Conservation (phyloP, 2,113 vertebrate species). For the Junco hyemalis region DNA sequence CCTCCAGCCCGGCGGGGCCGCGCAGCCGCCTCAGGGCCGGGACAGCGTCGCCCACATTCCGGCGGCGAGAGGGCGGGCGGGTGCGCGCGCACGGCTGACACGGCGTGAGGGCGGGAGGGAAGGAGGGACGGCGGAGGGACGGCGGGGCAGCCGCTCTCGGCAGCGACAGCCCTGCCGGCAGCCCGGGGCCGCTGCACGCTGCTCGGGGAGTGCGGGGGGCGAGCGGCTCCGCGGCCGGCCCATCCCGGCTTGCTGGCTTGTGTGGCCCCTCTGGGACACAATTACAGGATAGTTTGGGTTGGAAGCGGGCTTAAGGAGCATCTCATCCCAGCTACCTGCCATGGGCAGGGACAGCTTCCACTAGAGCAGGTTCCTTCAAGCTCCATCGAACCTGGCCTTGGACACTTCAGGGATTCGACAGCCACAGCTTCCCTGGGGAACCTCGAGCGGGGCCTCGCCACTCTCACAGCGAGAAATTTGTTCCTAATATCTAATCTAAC, state of each 20-base stretch:
- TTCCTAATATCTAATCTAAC: neutral
- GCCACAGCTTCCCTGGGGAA: neutral
- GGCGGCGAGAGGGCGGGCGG: neutral
- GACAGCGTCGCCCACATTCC: neutral
- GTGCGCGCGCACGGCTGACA: neutral
- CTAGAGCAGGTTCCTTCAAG: neutral
- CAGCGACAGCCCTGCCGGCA: neutral
- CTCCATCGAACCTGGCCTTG: neutral
- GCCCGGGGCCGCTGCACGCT: fast-evolving
- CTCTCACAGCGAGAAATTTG: neutral
- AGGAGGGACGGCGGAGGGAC: neutral
- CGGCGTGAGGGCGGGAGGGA: neutral
- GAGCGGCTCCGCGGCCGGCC: neutral
- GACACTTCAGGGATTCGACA: neutral
- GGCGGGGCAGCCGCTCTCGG: neutral
- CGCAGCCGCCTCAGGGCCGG: constrained; percentile 13
- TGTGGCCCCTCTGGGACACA: neutral
- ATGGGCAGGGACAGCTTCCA: neutral
- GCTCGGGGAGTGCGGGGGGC: fast-evolving
- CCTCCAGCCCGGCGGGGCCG: neutral
- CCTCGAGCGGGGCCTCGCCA: neutral
- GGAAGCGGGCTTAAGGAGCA: neutral
- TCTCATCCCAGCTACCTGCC: neutral
- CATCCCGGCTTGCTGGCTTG: neutral
- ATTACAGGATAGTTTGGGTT: neutral